phyloP scores from a whole-genome alignment of 2,113 vertebrate genomes.

The Bos taurus region ARS-UCD2.0 NC_037349.1:34801501-34802000 shows the following conservation, averaged over 20 bases:
- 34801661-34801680: not conserved
- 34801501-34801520: too few species aligned
- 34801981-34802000: conserved; percentile 80
- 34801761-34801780: not conserved
- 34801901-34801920: conserved; percentile 71
- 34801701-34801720: conserved; percentile 29
- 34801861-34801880: conserved; percentile 74
- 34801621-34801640: not conserved
- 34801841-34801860: conserved; percentile 56
- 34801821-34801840: conserved; percentile 56
- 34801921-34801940: conserved; percentile 74
- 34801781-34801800: not conserved
- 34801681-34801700: conserved; percentile 6
- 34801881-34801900: conserved; percentile 58
- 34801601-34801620: not conserved
- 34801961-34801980: conserved; percentile 75
- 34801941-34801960: conserved; percentile 74
- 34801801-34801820: conserved; percentile 23
- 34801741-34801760: not conserved
- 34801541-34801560: too few species aligned
- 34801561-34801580: too few species aligned
- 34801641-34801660: conserved; percentile 10
- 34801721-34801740: not conserved
- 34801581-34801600: not conserved
- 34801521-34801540: too few species aligned